Conservation (phyloP, 1,140 invertebrate species). For the Hestina assimilis region DNA sequence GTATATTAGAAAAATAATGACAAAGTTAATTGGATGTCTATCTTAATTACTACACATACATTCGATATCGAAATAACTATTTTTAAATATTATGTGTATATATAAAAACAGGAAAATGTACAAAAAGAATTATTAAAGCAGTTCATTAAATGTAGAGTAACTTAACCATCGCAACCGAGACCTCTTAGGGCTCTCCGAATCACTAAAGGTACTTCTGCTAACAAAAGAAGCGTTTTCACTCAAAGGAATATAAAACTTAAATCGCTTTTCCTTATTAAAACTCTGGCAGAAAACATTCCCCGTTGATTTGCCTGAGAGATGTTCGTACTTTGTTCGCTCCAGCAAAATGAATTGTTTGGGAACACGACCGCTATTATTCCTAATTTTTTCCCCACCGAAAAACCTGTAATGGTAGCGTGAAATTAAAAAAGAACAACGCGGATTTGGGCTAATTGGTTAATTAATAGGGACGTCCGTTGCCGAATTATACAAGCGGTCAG, state of each 20-base stretch:
- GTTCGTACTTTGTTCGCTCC: slow-evolving; percentile 36
- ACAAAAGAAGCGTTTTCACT: slow-evolving; percentile 33
- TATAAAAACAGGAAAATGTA: not conserved
- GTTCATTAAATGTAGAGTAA: slow-evolving; percentile 23
- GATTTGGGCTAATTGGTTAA: slow-evolving; percentile 69
- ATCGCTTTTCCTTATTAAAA: slow-evolving; percentile 47
- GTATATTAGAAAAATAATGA: too few relatives aligned
- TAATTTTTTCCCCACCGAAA: slow-evolving; percentile 38
- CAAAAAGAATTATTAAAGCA: slow-evolving; percentile 15
- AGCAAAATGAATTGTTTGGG: slow-evolving; percentile 42
- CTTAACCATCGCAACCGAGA: slow-evolving; percentile 9
- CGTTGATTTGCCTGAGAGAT: slow-evolving; percentile 39
- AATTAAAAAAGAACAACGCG: slow-evolving; percentile 61
- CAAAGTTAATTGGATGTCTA: too few relatives aligned
- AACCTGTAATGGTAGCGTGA: slow-evolving; percentile 48
- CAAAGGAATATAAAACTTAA: slow-evolving; percentile 41
- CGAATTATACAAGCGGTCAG: slow-evolving; percentile 52
- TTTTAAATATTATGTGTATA: not conserved
- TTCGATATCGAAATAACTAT: too few relatives aligned
- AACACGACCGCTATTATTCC: slow-evolving; percentile 42
- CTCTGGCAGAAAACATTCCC: slow-evolving; percentile 33
- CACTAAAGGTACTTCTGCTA: slow-evolving; percentile 21
- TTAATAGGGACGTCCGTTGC: slow-evolving; percentile 54
- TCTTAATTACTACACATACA: too few relatives aligned
- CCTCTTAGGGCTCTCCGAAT: slow-evolving; percentile 4